A percentile compares a stretch with the other conserved stretches of the same genome.
phyloP scores from a whole-genome alignment of 2,888 invertebrate genomes.

The Punctoribates punctum region DNA sequence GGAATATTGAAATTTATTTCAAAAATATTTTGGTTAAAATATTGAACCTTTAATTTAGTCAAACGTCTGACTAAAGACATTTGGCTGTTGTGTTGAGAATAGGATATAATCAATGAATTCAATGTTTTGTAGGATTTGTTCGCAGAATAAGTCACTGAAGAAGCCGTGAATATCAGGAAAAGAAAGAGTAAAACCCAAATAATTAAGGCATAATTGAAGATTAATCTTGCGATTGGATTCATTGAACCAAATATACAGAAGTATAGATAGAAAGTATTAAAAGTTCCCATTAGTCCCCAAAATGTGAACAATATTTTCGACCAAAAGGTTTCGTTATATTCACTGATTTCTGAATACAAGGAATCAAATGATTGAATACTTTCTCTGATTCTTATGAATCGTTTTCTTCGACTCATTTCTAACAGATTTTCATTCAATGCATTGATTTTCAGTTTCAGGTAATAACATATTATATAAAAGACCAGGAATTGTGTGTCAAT shows the following conservation, averaged over 20 bases:
- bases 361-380: too few species aligned
- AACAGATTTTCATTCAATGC: not conserved
- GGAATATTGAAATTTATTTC: too few species aligned
- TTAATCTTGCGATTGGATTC: not conserved
- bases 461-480: not conserved
- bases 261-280: not conserved
- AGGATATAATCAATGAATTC: not conserved
- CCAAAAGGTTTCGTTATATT: not conserved
- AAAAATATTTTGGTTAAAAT: not conserved
- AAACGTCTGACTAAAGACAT: too few species aligned
- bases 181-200: not conserved
- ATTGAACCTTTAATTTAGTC: constrained; percentile 4
- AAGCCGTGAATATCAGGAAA: not conserved
- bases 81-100: not conserved
- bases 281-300: too few species aligned
- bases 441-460: not conserved
- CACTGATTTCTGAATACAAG: not conserved
- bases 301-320: not conserved
- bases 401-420: not conserved
- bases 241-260: not conserved
- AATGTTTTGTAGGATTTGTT: not conserved
- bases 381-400: not conserved
- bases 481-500: not conserved
- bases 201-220: not conserved
- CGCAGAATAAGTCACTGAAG: not conserved